Evolutionary conservation across 2,797 vertebrate species (phyloP).

Genomic region (Sebastes hubbsi): DNA sequence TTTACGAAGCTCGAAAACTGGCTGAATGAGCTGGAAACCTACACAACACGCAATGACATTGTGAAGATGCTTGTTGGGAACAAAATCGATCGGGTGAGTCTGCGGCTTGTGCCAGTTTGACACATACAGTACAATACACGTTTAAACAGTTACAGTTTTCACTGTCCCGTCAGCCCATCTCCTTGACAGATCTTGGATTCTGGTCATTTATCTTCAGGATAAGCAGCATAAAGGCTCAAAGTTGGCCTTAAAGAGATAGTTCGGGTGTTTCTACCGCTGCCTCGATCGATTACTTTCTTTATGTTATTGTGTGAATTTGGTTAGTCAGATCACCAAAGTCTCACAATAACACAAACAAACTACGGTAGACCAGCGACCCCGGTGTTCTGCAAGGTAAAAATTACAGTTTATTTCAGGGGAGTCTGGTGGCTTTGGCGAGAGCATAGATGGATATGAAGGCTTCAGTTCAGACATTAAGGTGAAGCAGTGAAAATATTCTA

Average conservation of each 20-base stretch:
- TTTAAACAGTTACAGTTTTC: not conserved
- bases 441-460: too few species aligned
- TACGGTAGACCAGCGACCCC: too few species aligned
- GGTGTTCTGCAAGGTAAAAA: too few species aligned
- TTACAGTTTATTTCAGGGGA: too few species aligned
- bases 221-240: not conserved
- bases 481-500: too few species aligned
- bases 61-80: slow-evolving; percentile 99
- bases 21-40: slow-evolving; percentile 98
- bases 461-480: too few species aligned
- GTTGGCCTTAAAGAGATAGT: not conserved
- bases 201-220: not conserved
- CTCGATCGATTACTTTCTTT: too few species aligned
- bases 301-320: too few species aligned
- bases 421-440: too few species aligned
- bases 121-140: not conserved
- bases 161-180: not conserved
- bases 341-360: too few species aligned
- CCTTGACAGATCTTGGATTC: not conserved
- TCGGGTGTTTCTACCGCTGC: too few species aligned
- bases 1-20: slow-evolving; percentile 97
- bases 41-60: slow-evolving; percentile 96
- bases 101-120: not conserved
- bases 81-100: slow-evolving; percentile 96
- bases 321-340: too few species aligned